Evolutionary conservation across 2,113 vertebrate genomes (phyloP).

Genomic region (Tachycineta bicolor): DNA sequence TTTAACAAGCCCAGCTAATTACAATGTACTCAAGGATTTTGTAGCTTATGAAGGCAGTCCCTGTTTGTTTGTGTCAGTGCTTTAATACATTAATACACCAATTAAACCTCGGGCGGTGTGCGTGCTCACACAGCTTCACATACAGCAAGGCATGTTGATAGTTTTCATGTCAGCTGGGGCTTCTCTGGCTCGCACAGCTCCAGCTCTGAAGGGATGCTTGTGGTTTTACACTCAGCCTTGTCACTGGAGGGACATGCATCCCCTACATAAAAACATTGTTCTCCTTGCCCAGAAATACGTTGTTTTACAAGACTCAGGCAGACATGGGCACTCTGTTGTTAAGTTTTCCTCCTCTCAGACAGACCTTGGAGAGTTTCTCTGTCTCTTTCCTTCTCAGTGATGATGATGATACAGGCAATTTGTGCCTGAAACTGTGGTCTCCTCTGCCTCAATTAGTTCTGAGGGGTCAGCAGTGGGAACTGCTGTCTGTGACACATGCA

Average conservation of each 20-base stretch:
- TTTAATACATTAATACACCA: slow-evolving; percentile 43
- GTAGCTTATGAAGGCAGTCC: slow-evolving; percentile 1
- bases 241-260: neutral
- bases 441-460: neutral
- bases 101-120: neutral
- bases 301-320: slow-evolving; percentile 18
- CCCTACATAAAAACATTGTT: neutral
- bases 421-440: neutral
- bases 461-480: neutral
- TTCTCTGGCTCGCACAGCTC: neutral
- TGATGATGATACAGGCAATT: slow-evolving; percentile 12
- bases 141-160: neutral
- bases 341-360: neutral
- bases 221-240: neutral
- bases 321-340: neutral
- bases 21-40: slow-evolving; percentile 37
- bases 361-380: neutral
- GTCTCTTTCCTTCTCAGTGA: neutral
- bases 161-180: neutral
- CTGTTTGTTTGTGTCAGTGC: slow-evolving; percentile 52
- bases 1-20: slow-evolving; percentile 40
- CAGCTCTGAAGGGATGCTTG: neutral
- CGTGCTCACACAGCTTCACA: neutral
- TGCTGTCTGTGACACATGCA: neutral
- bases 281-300: neutral